These are phyloP conservation scores for Castor canadensis DNA, from an alignment of 2,113 vertebrate genomes.

Conservation along the genomic window DNA sequence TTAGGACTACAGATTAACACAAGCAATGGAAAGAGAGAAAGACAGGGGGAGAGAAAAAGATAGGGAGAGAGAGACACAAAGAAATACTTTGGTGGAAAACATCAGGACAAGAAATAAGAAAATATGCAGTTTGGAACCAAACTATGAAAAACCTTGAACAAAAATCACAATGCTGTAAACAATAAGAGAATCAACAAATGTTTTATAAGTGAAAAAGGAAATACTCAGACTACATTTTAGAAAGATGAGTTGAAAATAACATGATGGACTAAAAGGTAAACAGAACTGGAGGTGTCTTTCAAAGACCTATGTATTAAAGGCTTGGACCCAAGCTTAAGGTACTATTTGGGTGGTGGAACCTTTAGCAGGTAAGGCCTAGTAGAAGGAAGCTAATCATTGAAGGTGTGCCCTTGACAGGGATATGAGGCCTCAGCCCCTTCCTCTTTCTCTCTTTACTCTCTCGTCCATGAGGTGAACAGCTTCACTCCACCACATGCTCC, in stretches of 20 bases:
- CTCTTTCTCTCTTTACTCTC: neutral
- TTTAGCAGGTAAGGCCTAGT: neutral
- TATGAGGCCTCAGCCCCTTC: neutral
- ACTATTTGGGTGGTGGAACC: neutral
- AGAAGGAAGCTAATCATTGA: neutral
- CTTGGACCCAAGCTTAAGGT: neutral
- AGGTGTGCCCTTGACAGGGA: neutral
- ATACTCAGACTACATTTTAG: neutral
- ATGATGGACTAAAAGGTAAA: neutral
- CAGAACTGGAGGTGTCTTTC: neutral
- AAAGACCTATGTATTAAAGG: too few species aligned
- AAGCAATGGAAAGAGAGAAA: neutral
- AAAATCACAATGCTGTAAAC: neutral
- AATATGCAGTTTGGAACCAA: neutral
- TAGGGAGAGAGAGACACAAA: too few species aligned
- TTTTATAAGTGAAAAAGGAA: neutral
- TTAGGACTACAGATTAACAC: neutral
- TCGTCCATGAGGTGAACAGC: neutral
- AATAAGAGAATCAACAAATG: neutral
- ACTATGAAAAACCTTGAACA: neutral
- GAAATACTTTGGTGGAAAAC: rapidly evolving
- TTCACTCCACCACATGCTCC: neutral
- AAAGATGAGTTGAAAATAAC: neutral
- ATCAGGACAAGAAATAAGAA: neutral
- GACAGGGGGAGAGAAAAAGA: too few species aligned